Conservation (phyloP, 2,113 vertebrate genomes). For the Dunckerocampus dactyliophorus region DNA sequence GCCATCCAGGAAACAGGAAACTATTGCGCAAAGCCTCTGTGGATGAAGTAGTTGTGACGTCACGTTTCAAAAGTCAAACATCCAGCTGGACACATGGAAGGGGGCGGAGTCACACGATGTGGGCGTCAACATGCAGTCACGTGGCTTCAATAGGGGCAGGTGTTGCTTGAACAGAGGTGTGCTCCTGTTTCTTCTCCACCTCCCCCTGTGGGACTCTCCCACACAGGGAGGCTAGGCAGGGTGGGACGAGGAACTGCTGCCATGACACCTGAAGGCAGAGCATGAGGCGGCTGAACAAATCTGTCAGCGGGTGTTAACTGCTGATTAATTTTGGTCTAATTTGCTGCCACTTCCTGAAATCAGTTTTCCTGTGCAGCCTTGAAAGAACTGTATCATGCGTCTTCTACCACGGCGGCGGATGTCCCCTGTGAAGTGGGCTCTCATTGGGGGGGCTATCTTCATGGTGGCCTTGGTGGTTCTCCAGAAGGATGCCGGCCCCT, state of each 20-base stretch:
- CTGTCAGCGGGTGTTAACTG: background rate
- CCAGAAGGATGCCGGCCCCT: slow-evolving; percentile 75
- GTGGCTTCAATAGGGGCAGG: slow-evolving; percentile 53
- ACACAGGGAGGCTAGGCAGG: slow-evolving; percentile 9
- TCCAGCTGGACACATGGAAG: background rate
- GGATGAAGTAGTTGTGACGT: background rate
- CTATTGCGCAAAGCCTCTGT: background rate
- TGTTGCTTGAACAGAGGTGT: slow-evolving; percentile 48
- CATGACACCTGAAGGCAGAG: slow-evolving; percentile 33
- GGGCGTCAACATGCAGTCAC: slow-evolving; percentile 48
- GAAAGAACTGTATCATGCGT: slow-evolving; percentile 67
- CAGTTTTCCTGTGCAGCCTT: too few species aligned
- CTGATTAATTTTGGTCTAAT: background rate
- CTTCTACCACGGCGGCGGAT: slow-evolving; percentile 74
- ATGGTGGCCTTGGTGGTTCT: slow-evolving; percentile 84
- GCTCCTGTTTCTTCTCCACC: slow-evolving; percentile 54
- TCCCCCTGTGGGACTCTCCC: slow-evolving; percentile 5
- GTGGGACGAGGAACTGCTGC: slow-evolving; percentile 28
- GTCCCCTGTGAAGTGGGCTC: slow-evolving; percentile 81
- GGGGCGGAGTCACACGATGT: background rate
- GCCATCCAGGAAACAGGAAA: slow-evolving; percentile 4
- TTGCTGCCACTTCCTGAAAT: background rate
- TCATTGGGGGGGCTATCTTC: slow-evolving; percentile 73
- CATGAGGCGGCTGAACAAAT: background rate
- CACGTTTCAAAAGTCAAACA: background rate